Evolutionary conservation across 2,888 invertebrate species (phyloP).

Genomic region (Cantharis lateralis): DNA sequence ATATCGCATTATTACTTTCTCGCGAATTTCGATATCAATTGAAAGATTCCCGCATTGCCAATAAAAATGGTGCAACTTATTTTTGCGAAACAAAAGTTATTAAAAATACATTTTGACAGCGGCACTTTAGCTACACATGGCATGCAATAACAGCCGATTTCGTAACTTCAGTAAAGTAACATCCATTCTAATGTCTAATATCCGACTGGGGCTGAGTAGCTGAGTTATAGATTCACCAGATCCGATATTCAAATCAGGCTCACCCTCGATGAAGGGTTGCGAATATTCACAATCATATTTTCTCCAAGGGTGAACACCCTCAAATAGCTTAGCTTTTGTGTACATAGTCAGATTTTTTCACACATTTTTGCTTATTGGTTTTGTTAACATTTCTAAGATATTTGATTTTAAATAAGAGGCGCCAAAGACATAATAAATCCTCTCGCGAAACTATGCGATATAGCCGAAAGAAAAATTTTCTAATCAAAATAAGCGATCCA

Average conservation of each 20-base stretch:
- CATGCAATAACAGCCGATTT: slow-evolving; percentile 1
- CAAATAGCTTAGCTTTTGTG: slow-evolving; percentile 41
- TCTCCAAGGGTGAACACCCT: slow-evolving; percentile 52
- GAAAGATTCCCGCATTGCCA: neutral
- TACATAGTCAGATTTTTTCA: slow-evolving; percentile 45
- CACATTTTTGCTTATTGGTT: slow-evolving; percentile 40
- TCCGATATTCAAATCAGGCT: slow-evolving; percentile 51
- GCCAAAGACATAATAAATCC: neutral
- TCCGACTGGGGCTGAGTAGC: slow-evolving; percentile 45
- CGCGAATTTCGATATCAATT: neutral
- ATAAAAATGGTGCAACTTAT: neutral
- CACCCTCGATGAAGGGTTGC: slow-evolving; percentile 51
- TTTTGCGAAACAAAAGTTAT: neutral
- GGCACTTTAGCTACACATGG: neutral
- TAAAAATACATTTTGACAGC: neutral
- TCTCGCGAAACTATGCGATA: neutral
- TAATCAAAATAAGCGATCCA: neutral
- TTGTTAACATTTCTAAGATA: slow-evolving; percentile 20
- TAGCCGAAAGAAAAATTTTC: neutral
- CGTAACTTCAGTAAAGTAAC: slow-evolving; percentile 15
- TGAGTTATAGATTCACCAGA: slow-evolving; percentile 37
- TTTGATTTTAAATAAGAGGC: neutral
- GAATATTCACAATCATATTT: slow-evolving; percentile 52
- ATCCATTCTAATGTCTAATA: slow-evolving; percentile 45
- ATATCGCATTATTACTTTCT: neutral